Conservation (phyloP, 2,113 vertebrate genomes). For the Hystrix cristata region DNA sequence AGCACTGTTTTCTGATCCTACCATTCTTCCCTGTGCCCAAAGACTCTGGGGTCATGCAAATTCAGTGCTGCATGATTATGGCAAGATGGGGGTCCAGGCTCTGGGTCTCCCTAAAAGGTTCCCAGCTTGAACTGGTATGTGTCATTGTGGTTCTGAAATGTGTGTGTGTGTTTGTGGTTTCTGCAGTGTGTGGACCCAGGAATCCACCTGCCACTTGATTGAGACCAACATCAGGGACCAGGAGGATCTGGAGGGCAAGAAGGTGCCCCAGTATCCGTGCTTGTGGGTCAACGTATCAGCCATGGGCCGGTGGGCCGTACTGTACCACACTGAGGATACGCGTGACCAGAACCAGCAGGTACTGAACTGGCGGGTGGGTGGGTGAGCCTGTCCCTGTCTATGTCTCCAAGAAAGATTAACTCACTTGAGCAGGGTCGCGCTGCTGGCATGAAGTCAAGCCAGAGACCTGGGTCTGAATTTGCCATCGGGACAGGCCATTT, state of each 20-base stretch:
- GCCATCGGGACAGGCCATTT: neutral
- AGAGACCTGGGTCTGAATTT: neutral
- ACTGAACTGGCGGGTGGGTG: neutral
- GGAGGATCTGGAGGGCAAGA: slow-evolving; percentile 80
- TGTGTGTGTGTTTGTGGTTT: slow-evolving; percentile 56
- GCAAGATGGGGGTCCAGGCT: neutral
- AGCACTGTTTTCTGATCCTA: neutral
- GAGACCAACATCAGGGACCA: slow-evolving; percentile 85
- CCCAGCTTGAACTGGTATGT: neutral
- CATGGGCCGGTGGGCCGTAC: slow-evolving; percentile 85
- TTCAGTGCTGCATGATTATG: accelerated
- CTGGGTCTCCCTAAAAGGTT: neutral
- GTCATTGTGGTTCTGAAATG: neutral
- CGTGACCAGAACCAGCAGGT: slow-evolving; percentile 88
- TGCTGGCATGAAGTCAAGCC: neutral
- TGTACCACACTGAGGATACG: slow-evolving; percentile 90
- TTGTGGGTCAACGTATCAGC: slow-evolving; percentile 89
- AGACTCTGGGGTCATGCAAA: neutral
- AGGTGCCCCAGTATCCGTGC: slow-evolving; percentile 87
- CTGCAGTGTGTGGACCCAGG: slow-evolving; percentile 88
- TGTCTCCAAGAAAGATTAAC: neutral
- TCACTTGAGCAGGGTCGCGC: neutral
- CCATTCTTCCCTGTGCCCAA: neutral
- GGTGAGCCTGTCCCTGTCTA: neutral
- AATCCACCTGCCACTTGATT: slow-evolving; percentile 86